Evolutionary conservation across 2,888 invertebrate genomes (phyloP), one percentile per base, ranked within the genome.

Genomic region (Melitaea athalia): DNA sequence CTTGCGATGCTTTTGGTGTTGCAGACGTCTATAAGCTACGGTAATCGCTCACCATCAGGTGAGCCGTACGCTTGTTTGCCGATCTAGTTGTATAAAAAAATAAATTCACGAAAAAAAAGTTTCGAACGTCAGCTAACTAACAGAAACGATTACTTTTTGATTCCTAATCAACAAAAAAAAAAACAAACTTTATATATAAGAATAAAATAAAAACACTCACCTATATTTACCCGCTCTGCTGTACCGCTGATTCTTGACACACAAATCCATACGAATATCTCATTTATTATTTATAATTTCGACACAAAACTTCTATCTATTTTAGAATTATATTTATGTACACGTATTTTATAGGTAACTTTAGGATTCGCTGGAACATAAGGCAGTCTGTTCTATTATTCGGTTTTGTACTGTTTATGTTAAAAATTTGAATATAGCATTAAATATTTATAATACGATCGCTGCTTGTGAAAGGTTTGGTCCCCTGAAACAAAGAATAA

Each of bases 401-500:
- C 14, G 15, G 7, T 31, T 17, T 31, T 17, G 59, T 42, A 43
- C 33, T 3, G 5, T 49, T 61, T 61, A 14, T n/a, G 61, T n/a
- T 55, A n/a, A 33, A 33, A 33, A 55, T 33, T 52, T 50, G 15
- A 59, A 43, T 52, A 43, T 31, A 17, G 50, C 33, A 55, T 55
- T 14, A 31, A 38, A 5, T 38, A n/a, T 59, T 4, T 52, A 43
- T 12, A n/a, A 59, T 65, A 24, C 43, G 45, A 45, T 50, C 15
- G 53, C 24, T 55, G 55, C 72, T 76, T 67, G 10, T 10, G 10
- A 73, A 76, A 69, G 75, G 77, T 77, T 88, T 90, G 89, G 89
- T 89, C 88, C 88, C 89, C 89, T 89, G 88, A 0, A 90, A 90
- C 87, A 88, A 88, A 72, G 65, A 59, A 78, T 79, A 66, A 43